These are phyloP conservation scores for Oligia strigilis DNA, from an alignment of 2,888 invertebrate genomes.

Conservation along the genomic window DNA sequence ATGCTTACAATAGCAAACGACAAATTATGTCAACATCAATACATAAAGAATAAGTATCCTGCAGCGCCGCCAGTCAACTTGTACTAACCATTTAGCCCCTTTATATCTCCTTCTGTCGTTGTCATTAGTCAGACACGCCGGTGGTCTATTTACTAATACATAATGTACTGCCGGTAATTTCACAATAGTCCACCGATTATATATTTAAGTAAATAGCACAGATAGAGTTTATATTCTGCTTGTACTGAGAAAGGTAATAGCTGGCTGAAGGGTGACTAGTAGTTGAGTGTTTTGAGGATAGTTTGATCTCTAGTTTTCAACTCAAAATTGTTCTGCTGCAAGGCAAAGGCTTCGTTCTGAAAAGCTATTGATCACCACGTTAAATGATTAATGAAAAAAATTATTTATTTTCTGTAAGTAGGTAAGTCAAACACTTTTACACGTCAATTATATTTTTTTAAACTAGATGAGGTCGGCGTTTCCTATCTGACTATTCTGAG, in stretches of 20 bases:
- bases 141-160: constrained; percentile 62
- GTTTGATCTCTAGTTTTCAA: constrained; percentile 19
- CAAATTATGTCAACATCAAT: constrained; percentile 28
- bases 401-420: too few relatives aligned
- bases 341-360: background rate
- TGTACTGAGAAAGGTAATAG: constrained; percentile 66
- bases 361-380: background rate
- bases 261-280: constrained; percentile 33
- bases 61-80: background rate
- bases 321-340: background rate
- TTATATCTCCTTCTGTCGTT: constrained; percentile 19
- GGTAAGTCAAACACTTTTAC: too few relatives aligned
- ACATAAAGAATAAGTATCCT: background rate
- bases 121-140: constrained; percentile 52
- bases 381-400: too few relatives aligned
- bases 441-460: too few relatives aligned
- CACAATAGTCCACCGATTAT: constrained; percentile 64
- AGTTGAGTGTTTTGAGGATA: background rate
- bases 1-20: background rate
- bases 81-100: constrained; percentile 5
- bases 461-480: too few relatives aligned
- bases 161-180: constrained; percentile 59
- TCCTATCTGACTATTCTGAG: too few relatives aligned
- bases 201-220: constrained; percentile 68
- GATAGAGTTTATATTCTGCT: constrained; percentile 64